Percentiles rank a stretch among this genome's conserved stretches.
Evolutionary conservation across 2,888 invertebrate genomes (phyloP).

Genomic region (Diplazon laetatorius): DNA sequence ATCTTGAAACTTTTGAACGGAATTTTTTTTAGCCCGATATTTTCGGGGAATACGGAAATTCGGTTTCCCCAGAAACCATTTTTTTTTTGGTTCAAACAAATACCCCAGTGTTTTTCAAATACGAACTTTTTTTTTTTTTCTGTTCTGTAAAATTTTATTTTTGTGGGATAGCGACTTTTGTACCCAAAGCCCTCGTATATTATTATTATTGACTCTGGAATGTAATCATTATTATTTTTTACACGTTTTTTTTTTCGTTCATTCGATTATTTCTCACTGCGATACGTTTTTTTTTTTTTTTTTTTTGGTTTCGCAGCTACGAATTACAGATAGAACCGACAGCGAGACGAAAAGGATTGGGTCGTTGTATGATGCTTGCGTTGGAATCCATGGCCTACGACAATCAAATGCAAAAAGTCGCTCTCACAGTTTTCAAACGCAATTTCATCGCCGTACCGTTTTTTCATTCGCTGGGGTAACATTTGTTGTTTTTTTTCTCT

Average conservation of each 20-base stretch:
- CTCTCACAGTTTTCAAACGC: constrained; percentile 92
- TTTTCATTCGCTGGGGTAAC: constrained; percentile 90
- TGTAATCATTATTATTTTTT: background rate
- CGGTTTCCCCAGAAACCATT: too few species aligned
- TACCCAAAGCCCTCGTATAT: too few species aligned
- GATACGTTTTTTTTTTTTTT: background rate
- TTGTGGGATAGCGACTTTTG: too few species aligned
- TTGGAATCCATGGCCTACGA: constrained; percentile 90
- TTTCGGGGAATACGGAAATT: too few species aligned
- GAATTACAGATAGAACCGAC: constrained; percentile 91
- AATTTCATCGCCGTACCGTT: constrained; percentile 89
- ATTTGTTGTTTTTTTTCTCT: constrained; percentile 11
- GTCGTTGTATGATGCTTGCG: constrained; percentile 91
- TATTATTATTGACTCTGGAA: constrained; percentile 10
- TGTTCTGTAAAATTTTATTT: background rate
- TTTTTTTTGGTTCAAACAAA: too few species aligned
- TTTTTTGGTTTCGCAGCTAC: constrained; percentile 85
- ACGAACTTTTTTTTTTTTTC: background rate
- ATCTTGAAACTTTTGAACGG: too few species aligned
- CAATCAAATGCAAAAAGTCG: constrained; percentile 90
- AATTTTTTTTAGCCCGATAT: too few species aligned
- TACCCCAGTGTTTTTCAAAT: too few species aligned
- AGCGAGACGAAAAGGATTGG: constrained; percentile 90
- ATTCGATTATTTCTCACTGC: constrained; percentile 41
- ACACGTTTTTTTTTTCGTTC: constrained; percentile 17